A percentile compares a stretch with the other conserved stretches of the same genome.
These are phyloP conservation scores for Epinephelus cyanopodus DNA, from an alignment of 2,113 vertebrate species.

Conservation along the genomic window DNA sequence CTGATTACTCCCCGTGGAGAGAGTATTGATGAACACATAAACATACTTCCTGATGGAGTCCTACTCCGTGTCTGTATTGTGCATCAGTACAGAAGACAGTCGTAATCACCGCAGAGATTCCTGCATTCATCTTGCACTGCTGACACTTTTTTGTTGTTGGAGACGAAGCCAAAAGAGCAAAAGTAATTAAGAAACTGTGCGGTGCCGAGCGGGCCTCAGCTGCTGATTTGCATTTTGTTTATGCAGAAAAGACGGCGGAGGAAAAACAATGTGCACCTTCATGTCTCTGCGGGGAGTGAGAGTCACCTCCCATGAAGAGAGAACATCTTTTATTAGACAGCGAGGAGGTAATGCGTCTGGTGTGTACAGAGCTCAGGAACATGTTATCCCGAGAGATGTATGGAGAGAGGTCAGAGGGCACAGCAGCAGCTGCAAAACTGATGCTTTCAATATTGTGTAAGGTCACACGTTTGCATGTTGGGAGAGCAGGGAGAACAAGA, in stretches of 20 bases:
- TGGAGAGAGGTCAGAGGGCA: neutral
- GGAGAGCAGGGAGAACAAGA: neutral
- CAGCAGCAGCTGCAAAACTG: neutral
- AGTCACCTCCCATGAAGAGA: neutral
- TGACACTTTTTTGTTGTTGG: neutral
- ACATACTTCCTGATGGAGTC: conserved; percentile 5
- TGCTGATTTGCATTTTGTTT: conserved; percentile 43
- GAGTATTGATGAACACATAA: conserved; percentile 8
- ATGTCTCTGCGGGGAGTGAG: neutral
- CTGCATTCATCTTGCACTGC: neutral
- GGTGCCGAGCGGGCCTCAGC: neutral
- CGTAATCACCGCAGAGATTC: conserved; percentile 4
- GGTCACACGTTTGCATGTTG: neutral
- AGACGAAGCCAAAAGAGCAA: conserved; percentile 22
- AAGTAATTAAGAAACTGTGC: conserved; percentile 18
- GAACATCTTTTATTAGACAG: conserved; percentile 17
- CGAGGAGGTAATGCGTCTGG: neutral
- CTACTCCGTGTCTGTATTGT: neutral
- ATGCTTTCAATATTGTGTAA: neutral
- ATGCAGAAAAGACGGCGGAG: conserved; percentile 4
- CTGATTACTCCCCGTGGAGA: conserved; percentile 5
- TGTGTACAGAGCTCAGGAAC: neutral
- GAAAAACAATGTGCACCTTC: conserved; percentile 19
- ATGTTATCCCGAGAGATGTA: neutral
- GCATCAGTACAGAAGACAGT: neutral